Evolutionary conservation across 2,888 invertebrate species (phyloP).

Genomic region (Ochropleura leucogaster): DNA sequence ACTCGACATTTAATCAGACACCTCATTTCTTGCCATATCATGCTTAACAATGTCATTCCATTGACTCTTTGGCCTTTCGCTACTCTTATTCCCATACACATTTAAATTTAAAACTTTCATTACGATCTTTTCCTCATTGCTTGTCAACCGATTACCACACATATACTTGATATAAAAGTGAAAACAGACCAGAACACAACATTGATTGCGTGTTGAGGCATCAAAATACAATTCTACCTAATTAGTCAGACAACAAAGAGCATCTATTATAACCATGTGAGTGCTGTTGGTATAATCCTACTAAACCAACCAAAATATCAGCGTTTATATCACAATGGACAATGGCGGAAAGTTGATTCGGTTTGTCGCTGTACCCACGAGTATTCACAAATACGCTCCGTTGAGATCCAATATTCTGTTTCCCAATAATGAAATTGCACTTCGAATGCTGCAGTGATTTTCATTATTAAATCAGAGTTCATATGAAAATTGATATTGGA

Average conservation of each 20-base stretch:
- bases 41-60: too few species aligned
- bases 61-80: too few species aligned
- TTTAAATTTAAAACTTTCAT: too few species aligned
- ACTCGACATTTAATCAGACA: too few species aligned
- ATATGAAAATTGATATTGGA: conserved; percentile 72
- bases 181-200: background rate
- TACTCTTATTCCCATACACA: too few species aligned
- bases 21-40: too few species aligned
- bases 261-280: conserved; percentile 11
- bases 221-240: conserved; percentile 10
- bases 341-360: conserved; percentile 80
- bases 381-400: conserved; percentile 79
- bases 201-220: background rate
- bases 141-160: background rate
- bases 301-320: conserved; percentile 21
- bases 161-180: background rate
- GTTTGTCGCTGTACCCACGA: conserved; percentile 78
- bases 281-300: conserved; percentile 41
- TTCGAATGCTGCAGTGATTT: conserved; percentile 86
- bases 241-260: conserved; percentile 35
- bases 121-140: too few species aligned
- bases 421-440: conserved; percentile 86
- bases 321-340: conserved; percentile 48
- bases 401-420: conserved; percentile 84
- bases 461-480: conserved; percentile 85